Conservation (phyloP, 2,797 vertebrate species). For the Alcedo quadribrachys region DNA sequence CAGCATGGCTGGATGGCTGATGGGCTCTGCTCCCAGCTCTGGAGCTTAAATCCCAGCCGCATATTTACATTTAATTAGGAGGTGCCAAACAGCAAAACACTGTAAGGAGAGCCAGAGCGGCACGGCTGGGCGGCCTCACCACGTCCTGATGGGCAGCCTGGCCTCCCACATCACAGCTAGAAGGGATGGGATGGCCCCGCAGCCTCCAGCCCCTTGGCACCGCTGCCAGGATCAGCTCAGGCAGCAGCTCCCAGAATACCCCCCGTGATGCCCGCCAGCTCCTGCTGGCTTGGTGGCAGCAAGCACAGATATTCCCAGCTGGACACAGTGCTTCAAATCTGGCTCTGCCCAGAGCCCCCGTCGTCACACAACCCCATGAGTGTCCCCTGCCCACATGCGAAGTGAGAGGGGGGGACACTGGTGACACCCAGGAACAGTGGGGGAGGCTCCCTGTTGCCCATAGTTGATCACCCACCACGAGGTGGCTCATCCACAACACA, state of each 20-base stretch:
- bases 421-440: neutral
- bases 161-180: rapidly evolving
- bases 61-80: conserved; percentile 71
- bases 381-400: rapidly evolving
- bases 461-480: rapidly evolving
- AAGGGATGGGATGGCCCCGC: rapidly evolving
- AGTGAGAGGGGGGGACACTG: rapidly evolving
- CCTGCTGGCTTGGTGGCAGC: neutral
- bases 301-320: neutral
- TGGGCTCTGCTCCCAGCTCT: conserved; percentile 61
- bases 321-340: neutral
- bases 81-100: conserved; percentile 58
- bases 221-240: neutral
- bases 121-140: neutral
- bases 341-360: neutral
- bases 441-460: neutral
- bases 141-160: neutral
- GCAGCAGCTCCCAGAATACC: neutral
- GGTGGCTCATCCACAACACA: neutral
- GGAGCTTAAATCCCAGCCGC: conserved; percentile 61
- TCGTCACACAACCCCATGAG: rapidly evolving
- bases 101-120: neutral
- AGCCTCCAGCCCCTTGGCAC: rapidly evolving
- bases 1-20: conserved; percentile 65
- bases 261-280: neutral